Evolutionary conservation across 2,113 vertebrate genomes (phyloP).

Genomic region (human): DNA sequence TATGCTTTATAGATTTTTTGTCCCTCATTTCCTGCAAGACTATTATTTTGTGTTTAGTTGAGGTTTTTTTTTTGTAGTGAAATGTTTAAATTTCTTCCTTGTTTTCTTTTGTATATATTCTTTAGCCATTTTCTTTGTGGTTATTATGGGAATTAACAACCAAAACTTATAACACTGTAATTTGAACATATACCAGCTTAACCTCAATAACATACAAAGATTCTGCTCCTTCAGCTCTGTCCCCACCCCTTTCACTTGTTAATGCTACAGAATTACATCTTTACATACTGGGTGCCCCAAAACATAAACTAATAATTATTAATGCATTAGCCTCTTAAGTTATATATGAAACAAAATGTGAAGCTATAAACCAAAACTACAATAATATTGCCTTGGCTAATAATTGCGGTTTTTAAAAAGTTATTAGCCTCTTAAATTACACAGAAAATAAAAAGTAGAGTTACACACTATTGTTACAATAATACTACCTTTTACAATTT

Average conservation of each 20-base stretch:
- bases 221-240: not conserved
- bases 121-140: not conserved
- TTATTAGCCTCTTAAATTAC: not conserved
- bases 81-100: not conserved
- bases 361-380: not conserved
- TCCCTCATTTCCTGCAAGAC: not conserved
- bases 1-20: not conserved
- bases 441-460: not conserved
- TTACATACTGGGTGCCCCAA: not conserved
- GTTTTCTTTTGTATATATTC: not conserved
- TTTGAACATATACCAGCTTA: not conserved
- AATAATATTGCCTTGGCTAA: not conserved
- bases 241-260: not conserved
- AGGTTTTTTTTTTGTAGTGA: not conserved
- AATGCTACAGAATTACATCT: not conserved
- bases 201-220: not conserved
- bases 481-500: not conserved
- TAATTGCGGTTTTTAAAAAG: not conserved
- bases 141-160: not conserved
- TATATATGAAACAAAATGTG: not conserved
- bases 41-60: not conserved
- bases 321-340: not conserved
- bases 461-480: not conserved
- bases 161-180: not conserved
- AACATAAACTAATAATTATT: not conserved